A percentile compares a stretch with the other conserved stretches of the same genome.
These are phyloP conservation scores for Pristis pectinata DNA, from an alignment of 2,797 vertebrate species.

Conservation along the genomic window DNA sequence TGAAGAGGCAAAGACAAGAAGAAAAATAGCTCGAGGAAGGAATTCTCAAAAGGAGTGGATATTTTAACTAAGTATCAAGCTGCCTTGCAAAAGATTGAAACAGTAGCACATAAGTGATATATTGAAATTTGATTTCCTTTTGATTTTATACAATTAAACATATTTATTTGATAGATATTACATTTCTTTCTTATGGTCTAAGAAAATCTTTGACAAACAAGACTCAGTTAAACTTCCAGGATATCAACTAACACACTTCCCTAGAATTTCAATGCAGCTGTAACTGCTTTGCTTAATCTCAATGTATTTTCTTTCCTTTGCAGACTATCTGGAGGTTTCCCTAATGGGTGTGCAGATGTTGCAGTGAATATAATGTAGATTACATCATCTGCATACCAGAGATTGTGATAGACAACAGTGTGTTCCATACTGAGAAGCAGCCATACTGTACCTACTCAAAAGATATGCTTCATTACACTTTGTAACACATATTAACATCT, in stretches of 20 bases:
- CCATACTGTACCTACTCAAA: not conserved
- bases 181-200: not conserved
- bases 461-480: not conserved
- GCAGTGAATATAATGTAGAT: conserved; percentile 37
- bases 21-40: not conserved
- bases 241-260: not conserved
- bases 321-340: conserved; percentile 43
- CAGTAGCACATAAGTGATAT: not conserved
- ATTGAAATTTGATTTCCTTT: not conserved
- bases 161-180: not conserved
- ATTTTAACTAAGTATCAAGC: not conserved
- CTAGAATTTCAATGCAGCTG: conserved; percentile 19
- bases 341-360: conserved; percentile 45
- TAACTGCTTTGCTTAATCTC: not conserved
- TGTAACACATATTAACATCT: not conserved
- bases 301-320: conserved; percentile 41
- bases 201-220: not conserved
- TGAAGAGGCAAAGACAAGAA: not conserved
- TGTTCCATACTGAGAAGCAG: not conserved
- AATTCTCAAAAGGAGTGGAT: not conserved
- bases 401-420: not conserved
- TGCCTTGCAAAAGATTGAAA: not conserved
- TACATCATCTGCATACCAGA: conserved; percentile 36
- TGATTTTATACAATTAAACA: not conserved
- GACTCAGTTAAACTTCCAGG: not conserved